phyloP scores from a whole-genome alignment of 2,113 vertebrate species.

The Barbus barbus region DNA sequence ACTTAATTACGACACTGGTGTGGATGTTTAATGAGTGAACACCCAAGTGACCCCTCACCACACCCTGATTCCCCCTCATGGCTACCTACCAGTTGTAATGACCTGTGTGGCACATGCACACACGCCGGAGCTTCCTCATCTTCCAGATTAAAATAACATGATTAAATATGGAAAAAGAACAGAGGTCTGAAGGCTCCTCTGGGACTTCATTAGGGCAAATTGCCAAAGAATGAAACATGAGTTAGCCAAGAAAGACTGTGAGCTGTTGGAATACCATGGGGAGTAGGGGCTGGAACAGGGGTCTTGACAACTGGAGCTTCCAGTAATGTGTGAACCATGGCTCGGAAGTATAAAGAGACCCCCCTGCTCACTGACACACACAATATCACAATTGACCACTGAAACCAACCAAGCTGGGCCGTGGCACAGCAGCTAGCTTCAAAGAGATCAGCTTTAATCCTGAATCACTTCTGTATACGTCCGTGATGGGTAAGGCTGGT shows the following conservation, averaged over 20 bases:
- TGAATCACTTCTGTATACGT: background rate
- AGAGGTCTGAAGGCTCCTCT: constrained; percentile 89
- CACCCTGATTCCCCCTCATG: constrained; percentile 71
- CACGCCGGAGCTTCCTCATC: constrained; percentile 75
- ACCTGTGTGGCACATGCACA: constrained; percentile 68
- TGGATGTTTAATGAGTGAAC: constrained; percentile 51
- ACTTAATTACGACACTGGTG: constrained; percentile 47
- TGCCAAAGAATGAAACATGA: constrained; percentile 99
- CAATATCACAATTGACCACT: constrained; percentile 93
- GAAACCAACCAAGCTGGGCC: constrained; percentile 77
- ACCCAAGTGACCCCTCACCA: constrained; percentile 51
- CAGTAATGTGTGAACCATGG: constrained; percentile 86
- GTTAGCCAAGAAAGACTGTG: constrained; percentile 91
- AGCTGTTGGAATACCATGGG: constrained; percentile 83
- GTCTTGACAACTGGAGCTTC: constrained; percentile 81
- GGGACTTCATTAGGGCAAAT: constrained; percentile 99
- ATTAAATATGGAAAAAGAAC: constrained; percentile 95
- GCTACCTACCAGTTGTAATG: constrained; percentile 74
- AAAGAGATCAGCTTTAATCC: constrained; percentile 31
- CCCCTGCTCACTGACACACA: constrained; percentile 86
- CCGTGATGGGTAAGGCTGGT: background rate
- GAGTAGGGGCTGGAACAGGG: constrained; percentile 74
- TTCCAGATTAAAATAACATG: constrained; percentile 89
- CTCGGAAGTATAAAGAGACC: constrained; percentile 81
- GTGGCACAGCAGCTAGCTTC: constrained; percentile 58